Conservation (phyloP, 2,888 invertebrate species). For the Acronicta alni region DNA sequence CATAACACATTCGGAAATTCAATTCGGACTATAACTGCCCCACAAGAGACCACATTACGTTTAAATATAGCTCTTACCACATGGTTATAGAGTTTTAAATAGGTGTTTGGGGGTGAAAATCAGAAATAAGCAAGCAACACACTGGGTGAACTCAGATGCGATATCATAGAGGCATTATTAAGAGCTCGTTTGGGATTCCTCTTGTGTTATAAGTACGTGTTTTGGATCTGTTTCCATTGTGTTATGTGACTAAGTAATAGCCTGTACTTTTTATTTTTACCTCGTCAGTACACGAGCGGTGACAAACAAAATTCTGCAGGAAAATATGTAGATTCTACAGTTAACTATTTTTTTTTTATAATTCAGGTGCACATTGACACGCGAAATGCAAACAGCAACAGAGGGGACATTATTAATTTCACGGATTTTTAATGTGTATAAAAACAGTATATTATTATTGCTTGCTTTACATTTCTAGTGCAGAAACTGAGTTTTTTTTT, state of each 20-base stretch:
- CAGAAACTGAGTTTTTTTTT: too few relatives aligned
- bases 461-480: too few relatives aligned
- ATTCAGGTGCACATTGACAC: too few relatives aligned
- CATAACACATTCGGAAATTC: conserved; percentile 74
- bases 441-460: too few relatives aligned
- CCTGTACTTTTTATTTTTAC: conserved; percentile 4
- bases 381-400: too few relatives aligned
- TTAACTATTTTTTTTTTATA: not conserved
- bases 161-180: conserved; percentile 85
- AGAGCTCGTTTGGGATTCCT: conserved; percentile 86
- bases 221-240: conserved; percentile 62
- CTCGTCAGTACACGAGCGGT: not conserved
- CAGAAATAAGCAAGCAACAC: conserved; percentile 71
- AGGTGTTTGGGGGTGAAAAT: conserved; percentile 53
- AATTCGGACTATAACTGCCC: conserved; percentile 68
- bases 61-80: conserved; percentile 48
- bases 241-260: not conserved
- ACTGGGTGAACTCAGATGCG: conserved; percentile 72
- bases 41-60: not conserved
- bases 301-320: not conserved
- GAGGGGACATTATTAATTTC: conserved; percentile 2
- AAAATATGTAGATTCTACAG: not conserved
- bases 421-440: too few relatives aligned
- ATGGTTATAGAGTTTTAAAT: conserved; percentile 54
- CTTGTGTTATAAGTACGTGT: conserved; percentile 75